Conservation (phyloP, 2,797 vertebrate species). For the Gila robusta region DNA sequence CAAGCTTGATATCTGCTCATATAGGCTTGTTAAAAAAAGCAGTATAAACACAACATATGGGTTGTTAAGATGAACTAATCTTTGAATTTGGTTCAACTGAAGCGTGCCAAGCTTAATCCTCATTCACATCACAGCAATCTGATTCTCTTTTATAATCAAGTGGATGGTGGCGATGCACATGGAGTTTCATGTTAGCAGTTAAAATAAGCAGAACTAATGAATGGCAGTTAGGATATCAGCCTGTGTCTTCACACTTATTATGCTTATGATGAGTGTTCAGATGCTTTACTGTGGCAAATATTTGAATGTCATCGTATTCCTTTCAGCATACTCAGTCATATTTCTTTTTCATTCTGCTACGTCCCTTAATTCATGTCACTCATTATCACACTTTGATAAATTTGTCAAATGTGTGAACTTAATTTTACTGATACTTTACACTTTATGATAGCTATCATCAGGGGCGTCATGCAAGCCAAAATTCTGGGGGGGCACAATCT, state of each 20-base stretch:
- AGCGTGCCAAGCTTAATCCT: slow-evolving; percentile 65
- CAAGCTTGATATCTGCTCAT: neutral
- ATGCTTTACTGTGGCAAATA: neutral
- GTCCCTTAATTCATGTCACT: neutral
- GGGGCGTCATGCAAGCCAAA: too few relatives aligned
- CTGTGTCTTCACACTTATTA: slow-evolving; percentile 66
- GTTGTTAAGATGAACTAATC: slow-evolving; percentile 60
- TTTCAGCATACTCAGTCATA: neutral
- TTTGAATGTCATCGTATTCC: neutral
- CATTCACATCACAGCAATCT: slow-evolving; percentile 74
- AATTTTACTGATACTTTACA: neutral
- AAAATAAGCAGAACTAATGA: slow-evolving; percentile 77
- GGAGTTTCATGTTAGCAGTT: slow-evolving; percentile 73
- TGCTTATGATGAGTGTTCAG: slow-evolving; percentile 22
- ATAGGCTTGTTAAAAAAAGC: neutral
- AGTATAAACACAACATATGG: slow-evolving; percentile 64
- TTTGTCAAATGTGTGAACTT: slow-evolving; percentile 2
- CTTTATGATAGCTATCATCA: neutral
- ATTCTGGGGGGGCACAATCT: too few relatives aligned
- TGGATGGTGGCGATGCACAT: slow-evolving; percentile 69
- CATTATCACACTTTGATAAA: neutral
- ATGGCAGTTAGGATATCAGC: slow-evolving; percentile 29
- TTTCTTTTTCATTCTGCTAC: neutral
- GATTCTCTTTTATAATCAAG: slow-evolving; percentile 75
- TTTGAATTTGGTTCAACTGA: slow-evolving; percentile 70